These are phyloP conservation scores for Malaclemys terrapin DNA, from an alignment of 2,113 vertebrate species.

Conservation along the genomic window DNA sequence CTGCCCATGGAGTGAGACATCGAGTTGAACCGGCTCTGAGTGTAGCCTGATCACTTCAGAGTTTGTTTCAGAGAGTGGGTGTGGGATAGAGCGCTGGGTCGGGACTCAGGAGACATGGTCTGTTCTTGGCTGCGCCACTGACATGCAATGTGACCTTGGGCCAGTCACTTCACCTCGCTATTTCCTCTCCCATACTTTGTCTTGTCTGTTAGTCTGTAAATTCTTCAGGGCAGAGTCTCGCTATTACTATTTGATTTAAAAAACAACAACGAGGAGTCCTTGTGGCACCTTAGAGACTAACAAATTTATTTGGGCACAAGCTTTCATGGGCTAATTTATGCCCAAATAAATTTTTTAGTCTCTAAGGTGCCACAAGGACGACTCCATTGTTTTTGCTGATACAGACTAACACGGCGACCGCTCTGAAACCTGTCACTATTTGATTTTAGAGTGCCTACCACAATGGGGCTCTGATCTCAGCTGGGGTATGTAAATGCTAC, in stretches of 20 bases:
- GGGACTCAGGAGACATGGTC: neutral
- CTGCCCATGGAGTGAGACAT: neutral
- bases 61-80: neutral
- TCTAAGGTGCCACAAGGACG: no score
- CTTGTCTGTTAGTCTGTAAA: no score
- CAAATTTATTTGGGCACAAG: no score
- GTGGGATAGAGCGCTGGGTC: neutral
- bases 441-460: neutral
- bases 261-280: no score
- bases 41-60: neutral
- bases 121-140: neutral
- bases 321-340: no score
- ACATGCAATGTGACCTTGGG: neutral
- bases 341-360: no score
- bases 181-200: neutral
- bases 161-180: neutral
- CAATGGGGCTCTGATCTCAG: accelerated
- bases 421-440: no score
- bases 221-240: no score
- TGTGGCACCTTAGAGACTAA: no score
- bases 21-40: accelerated
- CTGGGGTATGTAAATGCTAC: neutral
- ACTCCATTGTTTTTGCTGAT: no score
- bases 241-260: no score
- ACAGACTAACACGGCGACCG: no score